A percentile compares a stretch with the other conserved stretches of the same genome.
These are phyloP conservation scores for Phylloscopus whistleri DNA, from an alignment of 2,113 vertebrate species.

Conservation along the genomic window DNA sequence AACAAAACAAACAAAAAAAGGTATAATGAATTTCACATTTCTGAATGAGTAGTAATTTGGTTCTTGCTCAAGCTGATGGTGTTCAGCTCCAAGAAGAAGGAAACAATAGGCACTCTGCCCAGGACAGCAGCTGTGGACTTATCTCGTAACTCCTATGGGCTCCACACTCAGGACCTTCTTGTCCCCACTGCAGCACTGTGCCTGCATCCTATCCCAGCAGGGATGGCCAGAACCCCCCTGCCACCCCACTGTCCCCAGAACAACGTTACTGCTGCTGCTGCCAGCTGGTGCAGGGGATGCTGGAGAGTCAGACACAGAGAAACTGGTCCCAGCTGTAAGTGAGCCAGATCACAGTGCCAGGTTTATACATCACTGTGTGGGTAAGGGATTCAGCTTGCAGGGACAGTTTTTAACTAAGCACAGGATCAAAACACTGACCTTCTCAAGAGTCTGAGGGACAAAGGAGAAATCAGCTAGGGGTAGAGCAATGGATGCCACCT, in stretches of 20 bases:
- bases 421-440: background rate
- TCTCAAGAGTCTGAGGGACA: background rate
- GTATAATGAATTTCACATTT: accelerated
- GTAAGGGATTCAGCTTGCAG: background rate
- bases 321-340: background rate
- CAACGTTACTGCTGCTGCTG: background rate
- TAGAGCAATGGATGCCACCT: background rate
- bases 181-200: background rate
- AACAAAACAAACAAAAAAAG: background rate
- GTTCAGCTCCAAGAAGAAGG: background rate
- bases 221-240: background rate
- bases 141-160: background rate
- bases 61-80: background rate
- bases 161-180: background rate
- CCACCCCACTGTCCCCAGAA: accelerated
- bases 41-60: background rate
- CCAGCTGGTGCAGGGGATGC: background rate
- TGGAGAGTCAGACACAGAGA: background rate
- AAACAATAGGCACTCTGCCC: background rate
- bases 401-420: background rate
- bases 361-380: accelerated
- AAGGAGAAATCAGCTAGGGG: background rate
- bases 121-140: background rate
- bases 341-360: background rate
- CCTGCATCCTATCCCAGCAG: background rate